phyloP scores from a whole-genome alignment of 2,888 invertebrate species.

The Catotricha subobsoleta region DNA sequence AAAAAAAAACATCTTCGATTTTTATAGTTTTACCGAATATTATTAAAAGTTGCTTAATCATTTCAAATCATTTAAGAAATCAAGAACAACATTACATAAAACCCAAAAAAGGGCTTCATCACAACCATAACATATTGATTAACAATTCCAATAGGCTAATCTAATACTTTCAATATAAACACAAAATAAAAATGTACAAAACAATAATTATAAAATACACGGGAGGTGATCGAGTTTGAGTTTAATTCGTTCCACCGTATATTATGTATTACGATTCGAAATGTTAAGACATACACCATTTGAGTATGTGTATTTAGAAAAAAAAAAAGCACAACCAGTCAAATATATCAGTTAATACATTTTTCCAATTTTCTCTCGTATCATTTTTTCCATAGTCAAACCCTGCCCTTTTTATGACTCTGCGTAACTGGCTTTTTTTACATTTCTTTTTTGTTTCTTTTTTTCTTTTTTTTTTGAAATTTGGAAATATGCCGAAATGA shows the following conservation, averaged over 20 bases:
- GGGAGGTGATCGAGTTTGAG: constrained; percentile 7
- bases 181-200: neutral
- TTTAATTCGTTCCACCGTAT: constrained; percentile 6
- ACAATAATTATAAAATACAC: constrained; percentile 5
- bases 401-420: too few species aligned
- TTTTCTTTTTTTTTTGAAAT: neutral
- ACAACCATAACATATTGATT: constrained; percentile 4
- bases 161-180: too few species aligned
- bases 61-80: constrained; percentile 4
- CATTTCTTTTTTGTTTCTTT: neutral
- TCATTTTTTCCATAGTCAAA: too few species aligned
- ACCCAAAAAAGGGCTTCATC: neutral
- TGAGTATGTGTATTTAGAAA: neutral
- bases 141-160: neutral
- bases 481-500: neutral
- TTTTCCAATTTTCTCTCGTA: too few species aligned
- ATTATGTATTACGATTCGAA: neutral
- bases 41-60: constrained; percentile 4
- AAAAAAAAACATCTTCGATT: too few species aligned
- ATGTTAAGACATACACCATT: neutral
- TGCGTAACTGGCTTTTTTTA: neutral
- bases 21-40: neutral
- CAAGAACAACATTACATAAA: neutral
- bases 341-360: too few species aligned
- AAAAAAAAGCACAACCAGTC: neutral